phyloP scores from a whole-genome alignment of 2,888 invertebrate genomes.

The Ichneumoninae sp. region DNA sequence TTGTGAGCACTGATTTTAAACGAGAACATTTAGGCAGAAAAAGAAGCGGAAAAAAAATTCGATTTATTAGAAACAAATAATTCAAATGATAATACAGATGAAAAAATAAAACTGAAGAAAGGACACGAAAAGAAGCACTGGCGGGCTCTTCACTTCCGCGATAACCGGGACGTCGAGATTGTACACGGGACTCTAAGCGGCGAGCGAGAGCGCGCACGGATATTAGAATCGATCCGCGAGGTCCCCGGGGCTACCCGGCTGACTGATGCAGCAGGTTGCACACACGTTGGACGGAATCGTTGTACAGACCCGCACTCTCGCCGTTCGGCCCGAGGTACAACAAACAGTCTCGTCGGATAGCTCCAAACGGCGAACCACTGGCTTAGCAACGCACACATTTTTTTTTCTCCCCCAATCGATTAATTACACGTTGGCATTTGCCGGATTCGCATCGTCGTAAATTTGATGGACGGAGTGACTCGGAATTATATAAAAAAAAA shows the following conservation, averaged over 20 bases:
- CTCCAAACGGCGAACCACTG: background rate
- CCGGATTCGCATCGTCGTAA: background rate
- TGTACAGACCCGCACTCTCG: background rate
- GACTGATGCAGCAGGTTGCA: slow-evolving; percentile 57
- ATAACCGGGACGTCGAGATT: slow-evolving; percentile 25
- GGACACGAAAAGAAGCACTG: background rate
- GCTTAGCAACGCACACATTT: background rate
- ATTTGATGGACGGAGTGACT: background rate
- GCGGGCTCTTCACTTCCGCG: background rate
- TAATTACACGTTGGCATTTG: slow-evolving; percentile 1
- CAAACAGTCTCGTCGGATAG: slow-evolving; percentile 1
- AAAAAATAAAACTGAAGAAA: background rate
- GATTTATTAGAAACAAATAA: no score
- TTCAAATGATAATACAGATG: no score
- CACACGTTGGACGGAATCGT: background rate
- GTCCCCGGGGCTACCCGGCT: slow-evolving; percentile 54
- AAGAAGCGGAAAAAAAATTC: no score
- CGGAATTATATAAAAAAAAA: background rate
- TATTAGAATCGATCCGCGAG: slow-evolving; percentile 61
- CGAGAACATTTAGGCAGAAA: no score
- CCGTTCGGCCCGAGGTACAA: slow-evolving; percentile 10
- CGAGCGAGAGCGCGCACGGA: slow-evolving; percentile 43
- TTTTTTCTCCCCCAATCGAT: background rate
- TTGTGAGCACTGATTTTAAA: no score
- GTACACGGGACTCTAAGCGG: slow-evolving; percentile 16